Evolutionary conservation across 2,797 vertebrate genomes (phyloP).

Genomic region (Miichthys miiuy): DNA sequence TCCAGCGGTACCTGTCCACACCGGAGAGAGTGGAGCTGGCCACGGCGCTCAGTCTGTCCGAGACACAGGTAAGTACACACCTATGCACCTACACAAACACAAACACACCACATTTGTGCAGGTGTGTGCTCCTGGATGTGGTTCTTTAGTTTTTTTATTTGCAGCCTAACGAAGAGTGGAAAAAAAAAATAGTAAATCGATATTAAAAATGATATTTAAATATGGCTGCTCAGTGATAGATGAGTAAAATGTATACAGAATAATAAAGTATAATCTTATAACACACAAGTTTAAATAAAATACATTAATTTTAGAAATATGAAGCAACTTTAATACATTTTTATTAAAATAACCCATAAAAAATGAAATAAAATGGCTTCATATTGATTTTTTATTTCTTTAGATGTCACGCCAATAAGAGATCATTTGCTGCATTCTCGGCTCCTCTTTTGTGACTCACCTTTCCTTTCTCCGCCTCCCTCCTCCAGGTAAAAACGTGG

Average conservation of each 20-base stretch:
- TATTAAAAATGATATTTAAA: neutral
- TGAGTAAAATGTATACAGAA: neutral
- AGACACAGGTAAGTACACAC: slow-evolving; percentile 91
- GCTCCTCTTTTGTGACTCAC: rapidly evolving
- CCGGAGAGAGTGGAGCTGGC: slow-evolving; percentile 97
- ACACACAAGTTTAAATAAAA: neutral
- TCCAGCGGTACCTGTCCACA: slow-evolving; percentile 96
- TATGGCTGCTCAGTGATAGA: neutral
- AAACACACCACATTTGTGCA: neutral
- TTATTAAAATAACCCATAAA: neutral
- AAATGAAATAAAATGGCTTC: neutral
- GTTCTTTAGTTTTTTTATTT: too few relatives aligned
- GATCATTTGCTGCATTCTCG: neutral
- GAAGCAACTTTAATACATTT: neutral
- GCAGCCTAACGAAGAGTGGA: too few relatives aligned
- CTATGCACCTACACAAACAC: neutral
- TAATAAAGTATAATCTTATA: neutral
- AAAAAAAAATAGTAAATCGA: neutral
- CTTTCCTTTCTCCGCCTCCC: rapidly evolving
- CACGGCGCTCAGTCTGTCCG: slow-evolving; percentile 96
- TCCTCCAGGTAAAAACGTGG: slow-evolving; percentile 95
- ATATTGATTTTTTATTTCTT: neutral
- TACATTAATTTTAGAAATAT: too few relatives aligned
- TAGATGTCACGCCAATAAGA: neutral
- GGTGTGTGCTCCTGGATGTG: too few relatives aligned